Base-by-base conservation (phyloP, 2,113 vertebrate genomes). In the Heloderma charlesbogerti region DNA sequence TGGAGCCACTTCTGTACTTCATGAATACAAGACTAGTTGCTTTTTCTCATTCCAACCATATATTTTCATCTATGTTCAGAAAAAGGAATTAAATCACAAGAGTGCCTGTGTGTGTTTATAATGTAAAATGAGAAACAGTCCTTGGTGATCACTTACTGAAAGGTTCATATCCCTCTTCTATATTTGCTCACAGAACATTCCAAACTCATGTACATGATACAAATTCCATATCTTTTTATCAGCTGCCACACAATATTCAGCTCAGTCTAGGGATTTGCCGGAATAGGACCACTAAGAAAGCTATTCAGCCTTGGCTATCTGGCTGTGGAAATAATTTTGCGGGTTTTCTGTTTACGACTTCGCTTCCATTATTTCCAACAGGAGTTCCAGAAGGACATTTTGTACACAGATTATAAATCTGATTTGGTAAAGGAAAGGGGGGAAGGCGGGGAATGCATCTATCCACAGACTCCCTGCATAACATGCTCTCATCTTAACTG, bases 331-430 rank as follows among this genome's bases (percentile, higher is more conserved):
- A 84, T 74, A 31, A n/a, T 45, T 22, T 60, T 89, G n/a, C n/a
- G 71, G 27, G 12, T 78, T 78, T 45, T 40, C 54, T 89, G 57
- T 78, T 90, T 67, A 78, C 8, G 18, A 31, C 60, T 88, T 27
- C 63, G 40, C 27, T 77, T 90, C 43, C 82, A 37, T 54, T 48
- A 67, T 82, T 75, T 85, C 82, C 82, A 67, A 31, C 72, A 69
- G 40, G 43, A 67, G 43, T 67, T 85, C 82, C 89, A 90, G 82
- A 51, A 86, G 57, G 57, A 90, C 82, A 90, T 86, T 90, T 78
- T 90, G 89, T 85, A 69, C 82, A 66, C 31, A 37, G 57, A 54
- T 85, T 67, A 31, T 78, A 75, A 77, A 90, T 85, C 57, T 51
- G 34, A 79, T 48, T 29, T 67, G 72, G 34, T 67, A 77, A 90